Conservation (phyloP, 92 coral and sea anemone species). For the Isaurus tuberculatus region DNA sequence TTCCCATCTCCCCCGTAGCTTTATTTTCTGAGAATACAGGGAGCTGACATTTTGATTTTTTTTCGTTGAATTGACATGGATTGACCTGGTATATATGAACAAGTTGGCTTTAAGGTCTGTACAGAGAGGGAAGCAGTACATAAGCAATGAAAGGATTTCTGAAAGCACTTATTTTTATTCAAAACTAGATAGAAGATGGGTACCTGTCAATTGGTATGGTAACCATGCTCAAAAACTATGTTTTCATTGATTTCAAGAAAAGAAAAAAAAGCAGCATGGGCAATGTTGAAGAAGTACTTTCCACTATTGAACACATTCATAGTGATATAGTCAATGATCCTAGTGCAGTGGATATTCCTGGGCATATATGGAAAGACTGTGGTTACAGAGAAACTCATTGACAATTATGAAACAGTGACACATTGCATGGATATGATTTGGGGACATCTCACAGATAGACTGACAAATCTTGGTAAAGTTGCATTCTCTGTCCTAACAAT, state of each 20-base stretch:
- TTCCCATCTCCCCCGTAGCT: constrained; percentile 28
- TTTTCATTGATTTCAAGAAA: constrained; percentile 54
- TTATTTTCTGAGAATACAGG: too few relatives aligned
- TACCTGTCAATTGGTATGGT: constrained; percentile 52
- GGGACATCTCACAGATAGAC: constrained; percentile 40
- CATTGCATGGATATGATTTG: constrained; percentile 43
- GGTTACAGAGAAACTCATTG: neutral
- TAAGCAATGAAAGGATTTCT: constrained; percentile 33
- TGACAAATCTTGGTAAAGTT: constrained; percentile 42
- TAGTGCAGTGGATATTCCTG: constrained; percentile 32
- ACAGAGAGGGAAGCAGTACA: neutral
- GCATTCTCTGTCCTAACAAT: constrained; percentile 56
- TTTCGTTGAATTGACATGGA: constrained; percentile 1
- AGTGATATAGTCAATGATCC: constrained; percentile 44
- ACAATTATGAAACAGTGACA: constrained; percentile 1
- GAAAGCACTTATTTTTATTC: constrained; percentile 39
- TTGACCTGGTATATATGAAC: neutral
- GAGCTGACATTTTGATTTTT: too few relatives aligned
- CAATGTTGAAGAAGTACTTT: constrained; percentile 42
- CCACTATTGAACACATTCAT: constrained; percentile 37
- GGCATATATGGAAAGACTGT: constrained; percentile 17
- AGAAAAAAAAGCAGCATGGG: constrained; percentile 46
- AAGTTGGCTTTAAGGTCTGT: constrained; percentile 13
- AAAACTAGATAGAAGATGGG: constrained; percentile 60
- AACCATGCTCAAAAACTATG: constrained; percentile 64